Percentiles rank a stretch among this genome's conserved stretches.
Evolutionary conservation across 1,140 invertebrate species (phyloP).

Genomic region (Rhyzopertha dominica): DNA sequence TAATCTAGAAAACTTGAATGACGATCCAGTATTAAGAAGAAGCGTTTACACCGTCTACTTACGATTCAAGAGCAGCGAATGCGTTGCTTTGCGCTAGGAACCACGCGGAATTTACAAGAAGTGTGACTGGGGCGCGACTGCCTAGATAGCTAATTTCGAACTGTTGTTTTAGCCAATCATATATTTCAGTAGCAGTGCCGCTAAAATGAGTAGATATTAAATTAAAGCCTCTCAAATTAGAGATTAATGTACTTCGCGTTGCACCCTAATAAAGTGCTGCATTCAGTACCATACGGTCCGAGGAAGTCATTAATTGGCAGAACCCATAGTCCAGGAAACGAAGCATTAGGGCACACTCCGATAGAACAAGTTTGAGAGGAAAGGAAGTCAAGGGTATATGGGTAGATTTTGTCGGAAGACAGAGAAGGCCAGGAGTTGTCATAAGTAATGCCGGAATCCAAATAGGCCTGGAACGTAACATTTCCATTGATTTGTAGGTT

Average conservation of each 20-base stretch:
- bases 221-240: no score
- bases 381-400: constrained; percentile 64
- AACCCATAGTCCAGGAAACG: constrained; percentile 58
- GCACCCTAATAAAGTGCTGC: constrained; percentile 59
- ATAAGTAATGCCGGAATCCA: constrained; percentile 51
- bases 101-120: constrained; percentile 25
- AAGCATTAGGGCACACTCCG: constrained; percentile 58
- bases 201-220: no score
- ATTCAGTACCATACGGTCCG: constrained; percentile 48
- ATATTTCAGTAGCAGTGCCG: constrained; percentile 24
- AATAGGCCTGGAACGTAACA: constrained; percentile 51
- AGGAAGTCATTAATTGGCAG: constrained; percentile 59
- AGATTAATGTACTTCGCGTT: no score
- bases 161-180: constrained; percentile 28
- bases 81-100: constrained; percentile 21
- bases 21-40: no score
- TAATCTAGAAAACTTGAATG: constrained; percentile 27
- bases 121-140: constrained; percentile 28
- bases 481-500: constrained; percentile 39
- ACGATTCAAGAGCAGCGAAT: no score
- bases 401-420: constrained; percentile 47
- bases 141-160: constrained; percentile 12
- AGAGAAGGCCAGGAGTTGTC: constrained; percentile 61
- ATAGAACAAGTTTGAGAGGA: constrained; percentile 59
- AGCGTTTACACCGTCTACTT: no score